These are phyloP conservation scores for Apeltes quadracus DNA, from an alignment of 2,113 vertebrate genomes.

Conservation along the genomic window DNA sequence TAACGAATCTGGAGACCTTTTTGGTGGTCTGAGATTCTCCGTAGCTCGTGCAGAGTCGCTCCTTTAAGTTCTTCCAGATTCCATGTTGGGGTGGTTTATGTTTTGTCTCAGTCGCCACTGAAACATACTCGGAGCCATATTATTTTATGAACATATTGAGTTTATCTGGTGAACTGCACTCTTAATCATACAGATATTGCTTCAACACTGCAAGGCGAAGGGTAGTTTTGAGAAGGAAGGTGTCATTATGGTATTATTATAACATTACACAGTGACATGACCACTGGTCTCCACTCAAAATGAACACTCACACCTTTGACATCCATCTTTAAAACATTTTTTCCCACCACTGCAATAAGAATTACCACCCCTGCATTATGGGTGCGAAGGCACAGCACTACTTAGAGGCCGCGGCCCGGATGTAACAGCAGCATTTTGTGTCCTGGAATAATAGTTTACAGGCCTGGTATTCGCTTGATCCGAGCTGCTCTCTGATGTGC, in stretches of 20 bases:
- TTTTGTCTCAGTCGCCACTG: slow-evolving; percentile 7
- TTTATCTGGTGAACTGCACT: neutral
- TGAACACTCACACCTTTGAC: too few relatives aligned
- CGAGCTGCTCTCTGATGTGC: slow-evolving; percentile 11
- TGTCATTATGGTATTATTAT: neutral
- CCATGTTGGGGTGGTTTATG: slow-evolving; percentile 3
- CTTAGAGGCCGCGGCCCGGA: slow-evolving; percentile 34
- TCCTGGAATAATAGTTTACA: slow-evolving; percentile 22
- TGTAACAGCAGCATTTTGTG: slow-evolving; percentile 26
- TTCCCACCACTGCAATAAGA: too few relatives aligned
- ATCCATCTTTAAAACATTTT: too few relatives aligned
- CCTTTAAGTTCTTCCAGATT: slow-evolving; percentile 38
- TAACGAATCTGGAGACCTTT: neutral
- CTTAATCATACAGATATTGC: neutral
- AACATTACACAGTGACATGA: too few relatives aligned
- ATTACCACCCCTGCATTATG: slow-evolving; percentile 32
- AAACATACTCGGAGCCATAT: neutral
- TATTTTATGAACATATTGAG: slow-evolving; percentile 8
- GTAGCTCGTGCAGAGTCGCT: too few relatives aligned
- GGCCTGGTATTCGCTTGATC: slow-evolving; percentile 13
- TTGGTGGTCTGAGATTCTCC: slow-evolving; percentile 5
- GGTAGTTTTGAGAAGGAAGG: neutral
- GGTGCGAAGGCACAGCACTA: slow-evolving; percentile 43
- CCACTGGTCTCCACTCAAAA: too few relatives aligned
- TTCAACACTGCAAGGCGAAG: neutral